phyloP scores from a whole-genome alignment of 1,140 invertebrate genomes.

The Triops longicaudatus region DNA sequence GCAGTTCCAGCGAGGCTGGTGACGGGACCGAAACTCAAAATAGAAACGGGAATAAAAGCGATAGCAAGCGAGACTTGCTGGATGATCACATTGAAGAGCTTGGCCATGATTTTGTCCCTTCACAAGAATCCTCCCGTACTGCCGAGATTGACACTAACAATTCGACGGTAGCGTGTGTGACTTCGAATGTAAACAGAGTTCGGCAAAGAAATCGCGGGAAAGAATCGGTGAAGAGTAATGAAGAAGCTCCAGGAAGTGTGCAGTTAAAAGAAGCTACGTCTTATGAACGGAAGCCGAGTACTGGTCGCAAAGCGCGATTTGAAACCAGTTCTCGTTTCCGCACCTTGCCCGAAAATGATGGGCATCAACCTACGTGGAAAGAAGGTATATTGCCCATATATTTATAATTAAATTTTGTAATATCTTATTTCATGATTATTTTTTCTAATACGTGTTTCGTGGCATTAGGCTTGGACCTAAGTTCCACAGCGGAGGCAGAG shows the following conservation, averaged over 20 bases:
- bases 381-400: slow-evolving; percentile 20
- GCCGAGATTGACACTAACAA: neutral
- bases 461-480: slow-evolving; percentile 25
- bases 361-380: neutral
- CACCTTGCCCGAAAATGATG: neutral
- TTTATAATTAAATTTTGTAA: neutral
- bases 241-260: neutral
- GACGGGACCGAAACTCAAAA: slow-evolving; percentile 30
- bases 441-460: slow-evolving; percentile 8
- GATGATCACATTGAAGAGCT: neutral
- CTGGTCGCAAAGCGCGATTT: neutral
- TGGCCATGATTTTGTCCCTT: neutral
- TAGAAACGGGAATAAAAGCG: slow-evolving; percentile 20
- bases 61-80: neutral
- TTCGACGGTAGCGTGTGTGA: neutral
- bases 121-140: neutral
- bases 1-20: slow-evolving; percentile 37
- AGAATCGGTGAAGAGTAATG: neutral
- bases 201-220: neutral
- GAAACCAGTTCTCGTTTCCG: slow-evolving; percentile 22
- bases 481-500: slow-evolving; percentile 30
- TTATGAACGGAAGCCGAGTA: neutral
- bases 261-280: neutral
- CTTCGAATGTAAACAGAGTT: neutral
- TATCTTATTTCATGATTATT: too few relatives aligned